phyloP scores from a whole-genome alignment of 2,113 vertebrate genomes.

The Pachypanchax playfairii region DNA sequence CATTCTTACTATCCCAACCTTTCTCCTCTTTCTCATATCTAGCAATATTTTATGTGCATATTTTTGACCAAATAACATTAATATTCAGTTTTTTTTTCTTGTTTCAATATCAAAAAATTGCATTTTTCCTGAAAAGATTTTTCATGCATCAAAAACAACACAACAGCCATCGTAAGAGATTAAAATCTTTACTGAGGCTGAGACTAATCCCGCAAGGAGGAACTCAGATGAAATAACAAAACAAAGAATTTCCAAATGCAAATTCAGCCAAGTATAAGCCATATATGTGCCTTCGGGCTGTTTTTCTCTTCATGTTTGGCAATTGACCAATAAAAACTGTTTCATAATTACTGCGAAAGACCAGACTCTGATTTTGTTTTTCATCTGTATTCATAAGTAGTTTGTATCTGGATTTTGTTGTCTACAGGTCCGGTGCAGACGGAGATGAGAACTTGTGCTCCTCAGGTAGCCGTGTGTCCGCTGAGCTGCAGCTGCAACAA shows the following conservation, averaged over 20 bases:
- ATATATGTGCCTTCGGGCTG: constrained; percentile 6
- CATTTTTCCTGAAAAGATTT: neutral
- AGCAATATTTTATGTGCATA: neutral
- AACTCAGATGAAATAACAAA: neutral
- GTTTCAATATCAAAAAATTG: neutral
- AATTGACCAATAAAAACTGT: neutral
- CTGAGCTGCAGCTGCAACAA: constrained; percentile 94
- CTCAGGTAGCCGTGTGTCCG: constrained; percentile 90
- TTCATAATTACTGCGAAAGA: neutral
- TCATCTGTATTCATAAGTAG: neutral
- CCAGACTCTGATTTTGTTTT: neutral
- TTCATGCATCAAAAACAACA: neutral
- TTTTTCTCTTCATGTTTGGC: neutral
- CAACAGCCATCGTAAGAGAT: neutral
- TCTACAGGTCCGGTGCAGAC: constrained; percentile 82
- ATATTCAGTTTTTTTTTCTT: constrained; percentile 9
- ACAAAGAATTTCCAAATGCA: neutral
- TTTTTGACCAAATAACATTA: neutral
- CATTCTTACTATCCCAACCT: neutral
- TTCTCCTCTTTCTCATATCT: neutral
- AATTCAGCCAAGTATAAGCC: neutral
- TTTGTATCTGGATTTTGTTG: neutral
- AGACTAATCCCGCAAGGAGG: neutral
- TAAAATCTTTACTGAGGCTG: neutral
- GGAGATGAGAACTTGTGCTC: constrained; percentile 86